phyloP scores from a whole-genome alignment of 2,888 invertebrate genomes.

The Luffia ferchaultella region DNA sequence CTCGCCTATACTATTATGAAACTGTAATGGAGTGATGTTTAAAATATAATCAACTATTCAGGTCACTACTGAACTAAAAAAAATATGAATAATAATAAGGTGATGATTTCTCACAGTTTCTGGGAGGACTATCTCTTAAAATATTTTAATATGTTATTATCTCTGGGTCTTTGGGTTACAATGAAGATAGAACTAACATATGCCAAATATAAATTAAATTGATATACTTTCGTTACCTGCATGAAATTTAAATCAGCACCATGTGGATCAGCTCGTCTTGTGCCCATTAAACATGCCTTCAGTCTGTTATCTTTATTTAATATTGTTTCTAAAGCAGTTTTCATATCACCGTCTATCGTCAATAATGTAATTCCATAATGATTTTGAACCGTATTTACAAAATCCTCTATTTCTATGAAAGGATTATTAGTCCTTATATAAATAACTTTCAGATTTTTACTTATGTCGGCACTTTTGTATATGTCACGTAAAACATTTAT shows the following conservation, averaged over 20 bases:
- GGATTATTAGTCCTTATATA: constrained; percentile 84
- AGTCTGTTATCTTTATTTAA: constrained; percentile 66
- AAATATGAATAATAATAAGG: constrained; percentile 1
- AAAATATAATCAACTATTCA: too few relatives aligned
- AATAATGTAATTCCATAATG: constrained; percentile 80
- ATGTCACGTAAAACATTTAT: constrained; percentile 33
- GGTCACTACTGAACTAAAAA: too few relatives aligned
- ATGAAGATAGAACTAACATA: too few relatives aligned
- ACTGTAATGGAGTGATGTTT: too few relatives aligned
- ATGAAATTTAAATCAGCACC: constrained; percentile 72
- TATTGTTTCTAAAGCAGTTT: constrained; percentile 72
- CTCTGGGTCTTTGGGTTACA: too few relatives aligned
- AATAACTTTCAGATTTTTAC: constrained; percentile 70
- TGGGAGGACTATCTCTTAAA: too few relatives aligned
- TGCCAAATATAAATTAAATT: too few relatives aligned
- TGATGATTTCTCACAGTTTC: too few relatives aligned
- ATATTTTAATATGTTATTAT: too few relatives aligned
- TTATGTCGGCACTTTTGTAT: constrained; percentile 30
- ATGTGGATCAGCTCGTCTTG: constrained; percentile 86
- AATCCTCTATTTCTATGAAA: constrained; percentile 87
- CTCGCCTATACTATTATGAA: too few relatives aligned
- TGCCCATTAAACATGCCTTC: constrained; percentile 92
- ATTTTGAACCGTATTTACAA: constrained; percentile 74
- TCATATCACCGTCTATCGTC: constrained; percentile 74
- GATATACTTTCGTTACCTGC: constrained; percentile 66